Base-by-base conservation (phyloP, 2,888 invertebrate genomes). In the Pseudococcus viburni region DNA sequence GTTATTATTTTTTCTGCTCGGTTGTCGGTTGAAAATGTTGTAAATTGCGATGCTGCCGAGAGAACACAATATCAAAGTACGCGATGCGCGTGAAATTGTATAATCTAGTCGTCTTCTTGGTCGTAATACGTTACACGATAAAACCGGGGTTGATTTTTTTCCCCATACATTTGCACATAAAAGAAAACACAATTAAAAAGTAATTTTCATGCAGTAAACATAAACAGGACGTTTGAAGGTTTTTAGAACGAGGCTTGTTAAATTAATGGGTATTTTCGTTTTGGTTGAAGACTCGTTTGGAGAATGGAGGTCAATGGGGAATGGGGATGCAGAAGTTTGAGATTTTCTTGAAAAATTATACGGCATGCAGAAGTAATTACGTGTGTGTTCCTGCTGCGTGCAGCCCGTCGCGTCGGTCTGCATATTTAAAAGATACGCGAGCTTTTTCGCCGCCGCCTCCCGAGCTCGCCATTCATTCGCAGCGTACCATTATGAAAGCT, bases 141-240 rank as follows among this genome's bases (percentile, higher is more conserved):
- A 5, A 51, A 51, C 12, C 15, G 17, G 51, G 17, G 51, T 51
- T 51, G 51, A 51, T 51, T 51, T 51, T 51, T 22, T 22, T 22
- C 22, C 19, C 22, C 6, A 7, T 64, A 22, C 19, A 22, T 64
- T 64, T 22, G 19, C 19, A 64, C 19, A 7, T 22, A 64, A 22
- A 64, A 64, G 22, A 22, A 64, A 64, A 64, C 22, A 64, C 64
- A 64, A 64, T 64, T 64, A 64, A 64, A 64, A 64, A 64, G 64
- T 64, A 64, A 64, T 64, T 64, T 64, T 22, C 64, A 64, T 22
- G 64, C 8, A 64, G 22, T 64, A 64, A 64, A 64, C 51, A 22
- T 22, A 11, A 22, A 4, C 19, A 22, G 19, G 64, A 8, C 64
- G 19, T 22, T 9, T 64, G 51, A 51, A 51, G 51, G 51, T 51